These are phyloP conservation scores for Tiliacea citrago DNA, from an alignment of 2,888 invertebrate genomes.

Conservation along the genomic window DNA sequence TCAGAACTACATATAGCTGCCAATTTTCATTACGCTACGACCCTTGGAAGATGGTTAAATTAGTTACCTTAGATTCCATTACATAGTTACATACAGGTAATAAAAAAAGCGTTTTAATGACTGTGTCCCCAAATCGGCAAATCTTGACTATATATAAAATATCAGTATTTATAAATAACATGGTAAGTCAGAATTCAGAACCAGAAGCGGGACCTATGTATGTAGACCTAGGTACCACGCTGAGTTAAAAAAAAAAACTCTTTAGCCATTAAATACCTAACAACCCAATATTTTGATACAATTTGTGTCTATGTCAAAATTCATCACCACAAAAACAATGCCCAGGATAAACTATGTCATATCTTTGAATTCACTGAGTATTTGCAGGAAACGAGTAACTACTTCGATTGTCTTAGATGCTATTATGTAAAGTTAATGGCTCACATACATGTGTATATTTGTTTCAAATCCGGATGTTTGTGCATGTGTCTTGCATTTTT, in stretches of 20 bases:
- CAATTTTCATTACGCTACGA: too few relatives aligned
- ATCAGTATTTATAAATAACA: neutral
- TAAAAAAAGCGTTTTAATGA: too few relatives aligned
- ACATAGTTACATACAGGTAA: too few relatives aligned
- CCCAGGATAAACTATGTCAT: neutral
- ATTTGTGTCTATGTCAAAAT: neutral
- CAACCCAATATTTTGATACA: neutral
- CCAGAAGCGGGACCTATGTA: too few relatives aligned
- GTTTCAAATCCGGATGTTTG: constrained; percentile 52
- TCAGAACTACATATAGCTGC: too few relatives aligned
- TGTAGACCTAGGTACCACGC: neutral
- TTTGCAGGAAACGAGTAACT: constrained; percentile 7
- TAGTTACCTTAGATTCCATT: too few relatives aligned
- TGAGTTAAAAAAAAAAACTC: neutral
- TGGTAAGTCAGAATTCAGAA: neutral
- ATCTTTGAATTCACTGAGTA: constrained; percentile 4
- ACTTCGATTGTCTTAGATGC: constrained; percentile 24
- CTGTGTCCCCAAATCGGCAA: neutral
- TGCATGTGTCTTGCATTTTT: constrained; percentile 46
- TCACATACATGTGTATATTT: constrained; percentile 19
- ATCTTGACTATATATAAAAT: neutral
- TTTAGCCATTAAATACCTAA: neutral
- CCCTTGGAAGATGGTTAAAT: too few relatives aligned
- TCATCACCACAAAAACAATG: neutral
- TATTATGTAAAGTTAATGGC: constrained; percentile 39